Base-by-base conservation (phyloP, 2,113 vertebrate species). In the Ailuropoda melanoleuca region DNA sequence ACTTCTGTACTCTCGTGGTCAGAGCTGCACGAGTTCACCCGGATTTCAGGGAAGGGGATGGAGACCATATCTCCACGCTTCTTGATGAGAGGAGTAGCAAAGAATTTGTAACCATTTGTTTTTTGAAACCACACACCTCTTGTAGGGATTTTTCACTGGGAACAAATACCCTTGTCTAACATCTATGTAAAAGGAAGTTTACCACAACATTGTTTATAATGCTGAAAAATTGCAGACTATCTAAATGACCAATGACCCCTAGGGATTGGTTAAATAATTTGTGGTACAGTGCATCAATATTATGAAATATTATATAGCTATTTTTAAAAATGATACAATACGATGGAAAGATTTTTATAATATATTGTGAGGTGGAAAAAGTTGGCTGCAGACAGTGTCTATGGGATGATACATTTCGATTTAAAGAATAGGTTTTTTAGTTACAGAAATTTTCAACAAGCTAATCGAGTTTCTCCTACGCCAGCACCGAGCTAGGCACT, bases 371-470 rank as follows among this genome's bases (percentile, higher is more conserved):
- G 84, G 31, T 46, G 80, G 55, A 37, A 89, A 94, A 80, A 50
- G 21, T 39, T 80, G 37, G 37, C 72, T 94, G 31, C 23, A 43
- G 31, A 78, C 6, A 13, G 43, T 58, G 29, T 23, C 13, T 26
- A 77, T 13, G 18, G 43, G 60, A 90, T 83, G 64, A 77, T 82
- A 87, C 18, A 21, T 82, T 93, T 80, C 86, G 8, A 58, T n/a
- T 89, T 89, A 85, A 90, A 86, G 46, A 90, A 81, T 17, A 80
- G 39, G 56, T 55, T 2, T 55, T 55, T 66, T 6, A 46, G 72
- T 81, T 92, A 58, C 18, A 95, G 90, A 83, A 50, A 88, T 88
- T 90, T 66, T 88, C 55, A 64, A 77, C 24, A 84, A 80, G 29
- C 2, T 0, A 62, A 39, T 23, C 24, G 29, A 68, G 14, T 24